Evolutionary conservation across 2,888 invertebrate genomes (phyloP).

Genomic region (Drosophila siamana): DNA sequence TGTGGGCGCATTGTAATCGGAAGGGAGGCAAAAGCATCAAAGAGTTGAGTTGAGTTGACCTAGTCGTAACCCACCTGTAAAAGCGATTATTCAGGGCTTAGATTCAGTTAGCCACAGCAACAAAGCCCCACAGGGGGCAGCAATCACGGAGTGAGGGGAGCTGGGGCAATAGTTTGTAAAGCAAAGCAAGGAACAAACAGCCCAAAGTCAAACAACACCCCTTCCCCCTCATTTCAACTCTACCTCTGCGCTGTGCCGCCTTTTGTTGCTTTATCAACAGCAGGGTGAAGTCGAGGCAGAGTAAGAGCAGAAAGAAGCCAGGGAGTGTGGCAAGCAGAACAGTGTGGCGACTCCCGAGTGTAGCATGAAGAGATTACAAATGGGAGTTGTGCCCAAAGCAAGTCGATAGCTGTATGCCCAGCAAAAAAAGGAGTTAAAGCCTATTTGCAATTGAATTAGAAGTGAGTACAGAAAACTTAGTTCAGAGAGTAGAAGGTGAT

Average conservation of each 20-base stretch:
- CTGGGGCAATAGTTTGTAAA: conserved; percentile 8
- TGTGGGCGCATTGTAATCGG: neutral
- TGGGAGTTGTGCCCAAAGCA: neutral
- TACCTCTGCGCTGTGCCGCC: neutral
- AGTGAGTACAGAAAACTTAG: neutral
- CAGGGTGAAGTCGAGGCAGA: neutral
- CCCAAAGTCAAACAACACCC: conserved; percentile 43
- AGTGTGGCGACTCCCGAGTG: conserved; percentile 10
- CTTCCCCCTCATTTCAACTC: neutral
- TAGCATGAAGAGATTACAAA: conserved; percentile 17
- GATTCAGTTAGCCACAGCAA: conserved; percentile 29
- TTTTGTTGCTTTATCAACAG: conserved; percentile 19
- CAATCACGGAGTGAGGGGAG: neutral
- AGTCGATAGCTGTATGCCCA: conserved; percentile 6
- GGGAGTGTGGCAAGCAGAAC: neutral
- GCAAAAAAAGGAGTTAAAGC: neutral
- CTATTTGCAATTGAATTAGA: conserved; percentile 6
- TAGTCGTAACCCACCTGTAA: conserved; percentile 17
- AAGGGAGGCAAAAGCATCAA: conserved; percentile 6
- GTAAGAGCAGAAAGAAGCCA: neutral
- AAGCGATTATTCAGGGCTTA: conserved; percentile 28
- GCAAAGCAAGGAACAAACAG: conserved; percentile 36
- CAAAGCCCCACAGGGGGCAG: conserved; percentile 2
- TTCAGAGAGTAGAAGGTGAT: neutral
- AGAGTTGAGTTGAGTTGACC: conserved; percentile 13